A percentile compares a stretch with the other conserved stretches of the same genome.
These are phyloP conservation scores for Zoanthus solanderi DNA, from an alignment of 92 coral and sea anemone genomes.

Conservation along the genomic window DNA sequence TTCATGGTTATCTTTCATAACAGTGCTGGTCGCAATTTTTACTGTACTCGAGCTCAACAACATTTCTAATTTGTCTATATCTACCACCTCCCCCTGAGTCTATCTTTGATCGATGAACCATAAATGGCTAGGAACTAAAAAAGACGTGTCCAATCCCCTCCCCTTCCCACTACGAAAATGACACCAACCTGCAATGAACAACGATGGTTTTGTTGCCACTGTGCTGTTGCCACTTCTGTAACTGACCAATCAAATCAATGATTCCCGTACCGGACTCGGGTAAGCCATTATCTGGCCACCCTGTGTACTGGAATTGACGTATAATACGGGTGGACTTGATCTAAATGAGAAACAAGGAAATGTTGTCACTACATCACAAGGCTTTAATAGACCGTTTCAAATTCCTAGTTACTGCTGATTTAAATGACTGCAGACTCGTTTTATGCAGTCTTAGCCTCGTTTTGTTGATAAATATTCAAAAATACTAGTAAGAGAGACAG, in stretches of 20 bases:
- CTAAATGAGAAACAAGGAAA: conserved; percentile 44
- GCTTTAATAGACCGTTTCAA: not conserved
- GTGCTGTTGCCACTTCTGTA: conserved; percentile 95
- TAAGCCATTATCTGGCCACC: conserved; percentile 86
- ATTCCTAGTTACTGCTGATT: not conserved
- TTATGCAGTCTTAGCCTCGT: too few species aligned
- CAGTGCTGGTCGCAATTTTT: too few species aligned
- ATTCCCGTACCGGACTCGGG: conserved; percentile 93
- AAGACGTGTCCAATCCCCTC: not conserved
- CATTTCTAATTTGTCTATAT: too few species aligned
- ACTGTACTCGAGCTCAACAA: too few species aligned
- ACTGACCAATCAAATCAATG: conserved; percentile 87
- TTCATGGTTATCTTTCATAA: too few species aligned
- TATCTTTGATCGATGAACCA: too few species aligned
- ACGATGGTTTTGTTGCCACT: conserved; percentile 87
- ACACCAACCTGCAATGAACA: conserved; percentile 91
- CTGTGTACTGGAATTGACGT: conserved; percentile 85
- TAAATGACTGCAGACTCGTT: too few species aligned
- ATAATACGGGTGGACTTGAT: conserved; percentile 83
- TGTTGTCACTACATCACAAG: not conserved
- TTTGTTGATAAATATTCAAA: too few species aligned
- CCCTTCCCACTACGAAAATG: not conserved
- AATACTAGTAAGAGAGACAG: too few species aligned
- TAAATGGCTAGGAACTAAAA: too few species aligned
- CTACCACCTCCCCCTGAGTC: too few species aligned